Evolutionary conservation across 2,888 invertebrate genomes (phyloP), one percentile per base, ranked within the genome.

Genomic region (Aleiodes testaceus): DNA sequence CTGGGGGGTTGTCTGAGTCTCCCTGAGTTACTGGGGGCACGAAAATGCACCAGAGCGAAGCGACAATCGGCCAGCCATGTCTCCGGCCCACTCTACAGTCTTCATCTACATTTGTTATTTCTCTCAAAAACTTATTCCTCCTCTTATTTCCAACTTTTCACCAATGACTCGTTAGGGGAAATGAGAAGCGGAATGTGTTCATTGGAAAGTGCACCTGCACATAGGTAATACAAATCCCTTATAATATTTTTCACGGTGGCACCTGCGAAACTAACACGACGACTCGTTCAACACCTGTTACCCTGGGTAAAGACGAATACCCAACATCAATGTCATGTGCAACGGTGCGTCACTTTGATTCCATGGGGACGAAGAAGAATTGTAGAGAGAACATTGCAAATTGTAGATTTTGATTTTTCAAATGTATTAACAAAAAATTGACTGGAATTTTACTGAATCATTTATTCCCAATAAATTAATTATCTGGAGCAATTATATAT

Each of bases 31-130:
- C 26, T 30, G 44, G 45, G 53, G 44, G 65, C 5, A 55, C 22
- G 36, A 18, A 45, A 63, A 66, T 36, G 83, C 85, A 83, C 80
- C 81, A 84, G 84, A 85, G 85, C 85, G 83, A 77, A 84, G 79
- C 84, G 80, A 77, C 80, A 78, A 74, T 81, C 84, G 81, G 81
- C 85, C 79, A 84, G 81, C 83, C 85, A 82, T 85, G 82, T 84
- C 81, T 85, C 85, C 85, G 81, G 84, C 78, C 74, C 78, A 78
- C 81, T 79, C 78, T n/a, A n/a, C n/a, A 75, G 75, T 9, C 36
- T 3, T 36, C 42, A 36, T 59, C 12, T 59, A 36, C 42, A 59
- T 59, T 59, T 16, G 11, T 42, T 14, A 18, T 59, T 36, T 3
- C 20, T 50, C 50, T 11, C 16, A 18, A 18, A 36, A n/a, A n/a